Conservation (phyloP, 2,888 invertebrate species). For the Altica lythri region DNA sequence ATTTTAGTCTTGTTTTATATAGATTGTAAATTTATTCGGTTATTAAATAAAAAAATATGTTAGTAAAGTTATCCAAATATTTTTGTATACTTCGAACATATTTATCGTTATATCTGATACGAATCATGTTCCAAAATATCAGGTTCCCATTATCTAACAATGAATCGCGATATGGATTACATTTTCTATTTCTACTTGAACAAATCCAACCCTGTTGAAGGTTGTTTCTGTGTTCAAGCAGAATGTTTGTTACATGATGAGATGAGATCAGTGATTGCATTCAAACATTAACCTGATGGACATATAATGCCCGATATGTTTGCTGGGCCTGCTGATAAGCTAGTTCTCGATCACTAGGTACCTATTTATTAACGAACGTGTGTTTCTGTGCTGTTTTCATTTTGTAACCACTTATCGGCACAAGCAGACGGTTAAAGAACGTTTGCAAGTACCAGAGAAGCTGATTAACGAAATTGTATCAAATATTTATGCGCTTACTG, state of each 20-base stretch:
- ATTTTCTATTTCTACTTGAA: background rate
- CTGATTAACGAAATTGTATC: no score
- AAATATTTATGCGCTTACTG: no score
- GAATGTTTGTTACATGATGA: constrained; percentile 36
- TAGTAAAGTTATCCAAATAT: no score
- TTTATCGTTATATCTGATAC: no score
- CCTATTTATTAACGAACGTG: constrained; percentile 48
- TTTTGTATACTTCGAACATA: no score
- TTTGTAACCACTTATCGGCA: constrained; percentile 34
- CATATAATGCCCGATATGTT: constrained; percentile 54
- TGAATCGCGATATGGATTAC: no score
- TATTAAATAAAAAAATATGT: no score
- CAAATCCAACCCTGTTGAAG: constrained; percentile 35
- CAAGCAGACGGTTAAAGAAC: constrained; percentile 13
- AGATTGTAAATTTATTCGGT: no score
- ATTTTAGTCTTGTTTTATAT: no score
- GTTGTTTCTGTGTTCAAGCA: constrained; percentile 38
- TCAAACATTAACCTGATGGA: constrained; percentile 53
- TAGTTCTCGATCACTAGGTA: constrained; percentile 43
- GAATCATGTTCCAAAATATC: no score
- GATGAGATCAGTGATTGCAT: constrained; percentile 50
- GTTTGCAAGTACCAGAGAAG: no score
- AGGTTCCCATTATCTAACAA: no score
- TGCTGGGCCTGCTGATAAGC: constrained; percentile 47
- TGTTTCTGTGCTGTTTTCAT: constrained; percentile 38